Evolutionary conservation across 2,888 invertebrate genomes (phyloP), one percentile per base, ranked within the genome.

Genomic region (Leptopterna dolabrata): DNA sequence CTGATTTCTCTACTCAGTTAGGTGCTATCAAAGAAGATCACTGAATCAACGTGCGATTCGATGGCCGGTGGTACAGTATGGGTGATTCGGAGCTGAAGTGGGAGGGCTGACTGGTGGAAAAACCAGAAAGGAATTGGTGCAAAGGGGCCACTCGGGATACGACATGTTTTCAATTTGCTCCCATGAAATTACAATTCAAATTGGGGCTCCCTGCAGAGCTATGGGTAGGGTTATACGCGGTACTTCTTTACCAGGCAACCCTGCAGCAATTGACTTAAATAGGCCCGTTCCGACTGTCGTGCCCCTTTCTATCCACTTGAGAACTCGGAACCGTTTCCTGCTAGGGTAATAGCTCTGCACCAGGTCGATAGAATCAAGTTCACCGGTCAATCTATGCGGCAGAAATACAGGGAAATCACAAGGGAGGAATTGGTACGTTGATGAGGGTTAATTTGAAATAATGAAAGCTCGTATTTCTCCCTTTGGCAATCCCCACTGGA

Each of bases 231-330:
- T 45, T 43, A 24, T 30, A n/a, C 81, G 30, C 43, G 70, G 83
- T 70, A 70, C 70, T 83, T 83, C 83, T 70, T 83, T 55, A 81
- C 81, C 81, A 27, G n/a, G 47, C 63, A 41, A 41, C 83, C 83
- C 83, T 41, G 83, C 83, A 83, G 83, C 83, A 83, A 83, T 83
- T 83, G 83, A 83, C 83, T 83, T 83, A 83, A 83, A 83, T 83
- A 83, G 83, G 83, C 83, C 83, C 83, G 70, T 81, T 78, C 19
- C 41, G 45, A 24, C 14, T 19, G 2, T n/a, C 19, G 45, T 43
- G 41, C 19, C 43, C 27, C 41, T 27, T 43, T 78, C 78, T 27
- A 43, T 29, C 78, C 78, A 78, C 78, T 78, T 78, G 41, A 45
- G 78, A 78, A 78, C 19, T 78, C 27, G 41, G 27, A 29, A 45